Conservation (phyloP, 2,888 invertebrate genomes). For the Phengaris arion region DNA sequence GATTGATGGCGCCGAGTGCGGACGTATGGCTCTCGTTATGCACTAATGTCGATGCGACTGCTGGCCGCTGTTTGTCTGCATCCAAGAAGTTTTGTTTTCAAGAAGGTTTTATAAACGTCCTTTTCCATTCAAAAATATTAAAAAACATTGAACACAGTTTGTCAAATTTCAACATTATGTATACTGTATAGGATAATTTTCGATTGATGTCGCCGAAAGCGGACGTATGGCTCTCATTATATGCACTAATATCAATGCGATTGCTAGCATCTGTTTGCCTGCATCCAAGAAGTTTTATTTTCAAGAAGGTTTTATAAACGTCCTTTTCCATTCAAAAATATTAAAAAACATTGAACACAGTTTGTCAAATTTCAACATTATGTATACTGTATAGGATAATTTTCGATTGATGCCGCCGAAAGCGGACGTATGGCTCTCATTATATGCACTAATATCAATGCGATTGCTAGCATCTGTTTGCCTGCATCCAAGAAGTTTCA, state of each 20-base stretch:
- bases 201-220: constrained; percentile 43
- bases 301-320: constrained; percentile 30
- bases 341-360: too few relatives aligned
- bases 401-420: constrained; percentile 40
- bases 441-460: constrained; percentile 72
- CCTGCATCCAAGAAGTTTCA: constrained; percentile 64
- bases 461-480: constrained; percentile 62
- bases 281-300: constrained; percentile 63
- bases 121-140: too few relatives aligned
- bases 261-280: constrained; percentile 61
- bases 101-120: constrained; percentile 26
- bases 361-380: too few relatives aligned
- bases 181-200: too few relatives aligned
- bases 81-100: constrained; percentile 60
- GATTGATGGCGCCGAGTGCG: constrained; percentile 68
- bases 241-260: constrained; percentile 71
- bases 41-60: constrained; percentile 71
- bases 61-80: constrained; percentile 61
- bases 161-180: too few relatives aligned
- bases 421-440: constrained; percentile 72
- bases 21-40: constrained; percentile 76
- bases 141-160: too few relatives aligned
- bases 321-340: too few relatives aligned
- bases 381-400: too few relatives aligned
- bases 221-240: constrained; percentile 74